Base-by-base conservation (phyloP, 2,888 invertebrate species). In the Chorisops tibialis region DNA sequence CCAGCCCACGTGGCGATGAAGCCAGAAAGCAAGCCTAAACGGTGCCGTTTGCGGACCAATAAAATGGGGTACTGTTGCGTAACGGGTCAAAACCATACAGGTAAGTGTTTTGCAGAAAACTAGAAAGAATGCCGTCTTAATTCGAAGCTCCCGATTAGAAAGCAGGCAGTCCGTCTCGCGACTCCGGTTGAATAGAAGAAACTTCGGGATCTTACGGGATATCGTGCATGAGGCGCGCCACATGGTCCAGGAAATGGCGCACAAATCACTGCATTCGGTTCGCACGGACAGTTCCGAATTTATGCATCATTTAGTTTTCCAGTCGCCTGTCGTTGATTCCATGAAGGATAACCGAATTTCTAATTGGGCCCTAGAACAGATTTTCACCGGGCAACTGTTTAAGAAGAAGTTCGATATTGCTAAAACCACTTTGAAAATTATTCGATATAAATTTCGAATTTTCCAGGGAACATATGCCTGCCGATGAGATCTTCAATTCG, bases 51-150 rank as follows among this genome's bases (percentile, higher is more conserved):
- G 12, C 68, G 74, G 1, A 68, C 68, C 2, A 80, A 79, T 0
- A 70, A 79, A 3, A 72, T 71, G 63, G 87, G 87, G 0, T 78
- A 85, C 30, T 87, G 87, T 70, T 88, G 88, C 69, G 79, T 78
- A 58, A 85, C 85, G 3, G 86, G 85, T 0, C 80, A 80, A 59
- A 80, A 81, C 52, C 85, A 86, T 72, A 84, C 85, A 67, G 70
- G 71, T 70, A 59, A 49, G 7, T 16, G 38, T 11, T 30, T n/a
- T 7, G 22, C 2, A n/a, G n/a, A n/a, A n/a, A n/a, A n/a, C n/a
- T 21, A 7, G 1, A 48, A 21, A 3, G 21, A 14, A 1, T 7
- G 30, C 9, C 30, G 9, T 30, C 14, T 14, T 18, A 47, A 18
- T 41, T 11, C 41, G 1, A 41, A 14, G 5, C n/a, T 6, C 14